Evolutionary conservation across 2,888 invertebrate genomes (phyloP), one percentile per base, ranked within the genome.

Genomic region (Amiota communis): DNA sequence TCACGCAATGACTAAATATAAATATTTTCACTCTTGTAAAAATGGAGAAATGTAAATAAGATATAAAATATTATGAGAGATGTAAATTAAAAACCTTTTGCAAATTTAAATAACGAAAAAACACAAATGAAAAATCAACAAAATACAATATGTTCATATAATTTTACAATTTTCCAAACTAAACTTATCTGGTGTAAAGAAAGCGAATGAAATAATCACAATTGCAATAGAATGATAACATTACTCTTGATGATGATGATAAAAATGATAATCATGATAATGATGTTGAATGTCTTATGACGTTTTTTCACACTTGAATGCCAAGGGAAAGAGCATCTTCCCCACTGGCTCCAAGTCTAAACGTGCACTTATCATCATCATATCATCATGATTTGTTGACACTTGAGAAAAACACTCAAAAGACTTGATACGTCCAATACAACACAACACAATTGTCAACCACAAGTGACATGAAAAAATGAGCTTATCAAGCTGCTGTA

Each of bases 401-500:
- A 67, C 67, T 53, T 23, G 51, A 36, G 8, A 23, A 49, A 68
- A 11, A 53, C 51, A 53, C 67, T 68, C 23, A 53, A 13, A 53
- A 12, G 17, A 59, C 59, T 59, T 12, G 59, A 59, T 20, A 20
- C 20, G 59, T 51, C n/a, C 53, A 51, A n/a, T 6, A n/a, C 53
- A 23, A 23, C 23, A n/a, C n/a, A n/a, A n/a, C n/a, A n/a, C n/a
- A 51, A n/a, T 20, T 59, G 59, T 20, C 59, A 20, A 59, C 20
- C 11, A 17, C 59, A 17, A 59, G 6, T 17, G 46, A 13, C 23
- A 23, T 4, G 8, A 23, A 61, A 46, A 56, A 64, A 64, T 64
- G n/a, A 13, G 36, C 47, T 67, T 67, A 67, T 67, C 65, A 67
- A 49, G 63, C 63, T 63, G 65, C 49, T 67, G 49, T 67, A 67